Base-by-base conservation (phyloP, 2,888 invertebrate genomes). In the Ditylenchus weischeri region DNA sequence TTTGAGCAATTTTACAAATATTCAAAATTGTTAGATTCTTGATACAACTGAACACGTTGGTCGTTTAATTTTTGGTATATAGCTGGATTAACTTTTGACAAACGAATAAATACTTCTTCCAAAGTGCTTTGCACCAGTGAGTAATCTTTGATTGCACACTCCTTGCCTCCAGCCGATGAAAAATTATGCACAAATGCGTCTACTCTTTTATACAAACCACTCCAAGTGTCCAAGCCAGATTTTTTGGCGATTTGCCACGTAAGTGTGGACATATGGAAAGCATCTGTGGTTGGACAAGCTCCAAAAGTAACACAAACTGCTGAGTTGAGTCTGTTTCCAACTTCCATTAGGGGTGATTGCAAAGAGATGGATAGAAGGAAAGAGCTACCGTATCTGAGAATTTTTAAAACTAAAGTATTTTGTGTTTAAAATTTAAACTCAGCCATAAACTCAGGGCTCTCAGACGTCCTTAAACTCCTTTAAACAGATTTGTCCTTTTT, bases 101-200 rank as follows among this genome's bases (percentile, higher is more conserved):
- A 57, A 57, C 23, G 58, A 29, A 57, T 29, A 23, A 57, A 57
- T 23, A 57, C 58, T 23, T 57, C 19, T 6, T 57, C 58, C 58
- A 57, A n/a, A n/a, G 19, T 23, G 58, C 58, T 57, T 23, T 57
- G 58, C n/a, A 57, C 58, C 23, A 57, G n/a, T 6, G 23, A 21
- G 18, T 21, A 57, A 29, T 57, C 58, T 23, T 23, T 21, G 1
- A 57, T 29, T 4, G 58, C 50, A 18, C n/a, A 18, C 50, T 19
- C 23, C 6, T 57, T 23, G n/a, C 21, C 58, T 18, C 35, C 58
- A 18, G 23, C 23, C 1, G 18, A n/a, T 5, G n/a, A 18, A 18
- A 57, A 29, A 18, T 57, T 29, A 7, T 18, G 23, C 35, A 57
- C 58, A 57, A 57, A 29, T 29, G n/a, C 58, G 58, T 57, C 58